phyloP scores from a whole-genome alignment of 2,888 invertebrate genomes.

The Allacma fusca region DNA sequence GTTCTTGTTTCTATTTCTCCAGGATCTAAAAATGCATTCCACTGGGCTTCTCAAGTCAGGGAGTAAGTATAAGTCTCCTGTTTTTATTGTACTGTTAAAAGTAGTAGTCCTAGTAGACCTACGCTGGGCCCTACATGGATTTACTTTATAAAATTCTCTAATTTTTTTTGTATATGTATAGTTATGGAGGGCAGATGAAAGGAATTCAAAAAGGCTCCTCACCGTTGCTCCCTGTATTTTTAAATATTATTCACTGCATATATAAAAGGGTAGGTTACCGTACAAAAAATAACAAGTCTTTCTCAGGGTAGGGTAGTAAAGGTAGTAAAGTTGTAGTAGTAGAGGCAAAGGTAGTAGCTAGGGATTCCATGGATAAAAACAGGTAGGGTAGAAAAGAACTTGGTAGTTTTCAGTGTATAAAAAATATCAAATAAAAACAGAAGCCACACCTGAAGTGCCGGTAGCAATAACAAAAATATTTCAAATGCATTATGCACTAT shows the following conservation, averaged over 20 bases:
- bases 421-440: slow-evolving; percentile 43
- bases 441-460: slow-evolving; percentile 43
- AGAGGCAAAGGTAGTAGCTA: slow-evolving; percentile 24
- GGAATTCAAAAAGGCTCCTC: slow-evolving; percentile 40
- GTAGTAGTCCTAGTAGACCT: no score
- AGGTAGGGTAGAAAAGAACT: slow-evolving; percentile 33
- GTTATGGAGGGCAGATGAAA: slow-evolving; percentile 20
- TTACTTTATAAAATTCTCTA: slow-evolving; percentile 4
- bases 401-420: slow-evolving; percentile 35
- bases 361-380: slow-evolving; percentile 35
- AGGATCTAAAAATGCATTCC: slow-evolving; percentile 41
- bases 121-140: background rate
- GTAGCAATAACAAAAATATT: slow-evolving; percentile 43
- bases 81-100: no score
- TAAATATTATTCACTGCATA: slow-evolving; percentile 34
- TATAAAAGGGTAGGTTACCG: slow-evolving; percentile 32
- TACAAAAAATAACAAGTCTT: slow-evolving; percentile 24
- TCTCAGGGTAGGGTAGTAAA: slow-evolving; percentile 29
- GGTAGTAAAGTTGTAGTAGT: slow-evolving; percentile 21
- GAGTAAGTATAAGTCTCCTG: no score
- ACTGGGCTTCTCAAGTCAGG: no score
- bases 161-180: background rate
- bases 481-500: slow-evolving; percentile 40
- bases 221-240: slow-evolving; percentile 40
- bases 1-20: slow-evolving; percentile 40